Conservation (phyloP, 2,888 invertebrate genomes). For the Zonitis immaculata region DNA sequence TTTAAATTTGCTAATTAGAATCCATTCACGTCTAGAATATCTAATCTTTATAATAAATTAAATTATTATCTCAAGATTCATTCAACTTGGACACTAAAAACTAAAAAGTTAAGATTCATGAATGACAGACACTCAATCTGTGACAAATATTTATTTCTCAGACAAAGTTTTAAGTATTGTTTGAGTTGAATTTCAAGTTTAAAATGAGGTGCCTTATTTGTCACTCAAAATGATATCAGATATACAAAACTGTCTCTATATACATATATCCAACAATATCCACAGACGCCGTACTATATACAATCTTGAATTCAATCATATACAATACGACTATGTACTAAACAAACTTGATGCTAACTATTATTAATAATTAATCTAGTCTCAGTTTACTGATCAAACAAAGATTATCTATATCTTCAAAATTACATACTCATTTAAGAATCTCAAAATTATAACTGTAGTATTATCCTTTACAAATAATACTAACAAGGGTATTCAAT, state of each 20-base stretch:
- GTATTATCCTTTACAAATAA: not conserved
- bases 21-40: no score
- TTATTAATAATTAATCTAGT: no score
- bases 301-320: no score
- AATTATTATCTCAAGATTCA: not conserved
- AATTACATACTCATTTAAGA: no score
- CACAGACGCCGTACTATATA: no score
- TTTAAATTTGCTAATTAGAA: constrained; percentile 5
- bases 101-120: not conserved
- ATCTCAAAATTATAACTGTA: not conserved
- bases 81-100: not conserved
- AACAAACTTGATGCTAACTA: no score
- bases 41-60: not conserved
- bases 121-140: not conserved
- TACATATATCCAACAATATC: no score
- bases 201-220: not conserved
- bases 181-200: not conserved
- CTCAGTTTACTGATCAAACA: no score
- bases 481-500: not conserved
- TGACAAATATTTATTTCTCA: not conserved
- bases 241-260: no score
- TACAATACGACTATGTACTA: no score
- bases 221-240: not conserved
- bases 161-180: not conserved
- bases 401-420: no score